Base-by-base conservation (phyloP, 2,797 vertebrate species). In the Gallinago stenura region DNA sequence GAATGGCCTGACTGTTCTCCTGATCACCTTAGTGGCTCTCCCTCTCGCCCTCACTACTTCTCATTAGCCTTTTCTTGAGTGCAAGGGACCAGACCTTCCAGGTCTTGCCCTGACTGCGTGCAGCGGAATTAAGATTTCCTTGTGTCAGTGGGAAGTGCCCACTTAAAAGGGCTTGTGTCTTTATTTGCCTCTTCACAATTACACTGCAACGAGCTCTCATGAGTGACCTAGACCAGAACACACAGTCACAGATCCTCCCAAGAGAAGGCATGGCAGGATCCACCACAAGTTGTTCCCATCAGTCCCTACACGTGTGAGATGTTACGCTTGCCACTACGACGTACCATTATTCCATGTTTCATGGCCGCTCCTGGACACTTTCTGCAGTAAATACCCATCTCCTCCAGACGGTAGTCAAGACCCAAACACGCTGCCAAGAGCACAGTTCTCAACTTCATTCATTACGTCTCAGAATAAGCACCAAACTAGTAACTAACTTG, bases 211-310 rank as follows among this genome's bases (percentile, higher is more conserved):
- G 1, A 50, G 48, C 45, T 41, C 33, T 46, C 58, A 18, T 0
- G 0, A 21, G 3, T 0, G 12, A 5, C 37, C 17, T 0, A n/a
- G 19, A 10, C 24, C 2, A 11, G 25, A 4, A 30, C 35, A 21
- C 0, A 9, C 13, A 4, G 0, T 1, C 19, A 1, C 15, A 5
- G 22, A 3, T 21, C 22, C 1, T 45, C 43, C 37, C 78, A 46
- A 9, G 11, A 43, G 10, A 35, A 10, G 46, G 14, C 28, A 24
- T 8, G 1, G 56, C 54, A 16, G 50, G 6, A 7, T 10, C 17
- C 65, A 17, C 60, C 37, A 4, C 9, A 12, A 2, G 6, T 0
- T 15, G 15, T 43, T 31, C 31, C 28, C 43, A 1, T 2, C 0
- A 58, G 22, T 9, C 37, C 56, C 31, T 33, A 2, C 0, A 6